These are phyloP conservation scores for Corydoras maculifer DNA, from an alignment of 2,113 vertebrate genomes.

Conservation along the genomic window DNA sequence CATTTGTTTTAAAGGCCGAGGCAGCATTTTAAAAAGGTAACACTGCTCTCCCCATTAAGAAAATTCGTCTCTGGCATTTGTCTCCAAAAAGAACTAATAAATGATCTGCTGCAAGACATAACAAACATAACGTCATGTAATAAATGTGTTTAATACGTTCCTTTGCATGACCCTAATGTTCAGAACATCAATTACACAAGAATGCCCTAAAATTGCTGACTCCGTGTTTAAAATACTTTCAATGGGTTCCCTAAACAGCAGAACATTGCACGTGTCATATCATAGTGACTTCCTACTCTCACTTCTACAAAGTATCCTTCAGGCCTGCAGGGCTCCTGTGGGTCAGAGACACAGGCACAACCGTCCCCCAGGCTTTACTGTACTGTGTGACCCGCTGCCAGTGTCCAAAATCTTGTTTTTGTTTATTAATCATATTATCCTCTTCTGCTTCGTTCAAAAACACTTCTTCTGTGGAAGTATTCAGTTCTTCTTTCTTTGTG, in stretches of 20 bases:
- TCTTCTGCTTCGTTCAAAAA: constrained; percentile 63
- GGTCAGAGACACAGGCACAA: constrained; percentile 49
- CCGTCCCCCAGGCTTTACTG: constrained; percentile 48
- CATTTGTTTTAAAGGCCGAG: too few relatives aligned
- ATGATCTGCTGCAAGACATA: too few relatives aligned
- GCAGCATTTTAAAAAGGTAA: too few relatives aligned
- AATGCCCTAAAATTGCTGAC: constrained; percentile 7
- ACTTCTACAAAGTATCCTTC: constrained; percentile 67
- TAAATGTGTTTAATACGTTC: too few relatives aligned
- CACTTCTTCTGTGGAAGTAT: constrained; percentile 53
- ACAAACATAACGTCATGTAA: too few relatives aligned
- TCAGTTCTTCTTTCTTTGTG: constrained; percentile 66
- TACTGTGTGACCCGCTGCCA: constrained; percentile 38
- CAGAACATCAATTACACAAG: not conserved
- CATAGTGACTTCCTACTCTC: constrained; percentile 67
- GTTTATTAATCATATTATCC: constrained; percentile 29
- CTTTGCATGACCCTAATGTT: not conserved
- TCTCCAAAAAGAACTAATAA: too few relatives aligned
- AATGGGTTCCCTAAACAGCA: constrained; percentile 29
- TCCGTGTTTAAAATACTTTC: constrained; percentile 12
- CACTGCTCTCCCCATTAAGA: too few relatives aligned
- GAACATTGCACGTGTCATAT: constrained; percentile 52
- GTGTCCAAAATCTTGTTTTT: constrained; percentile 16
- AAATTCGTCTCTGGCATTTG: too few relatives aligned
- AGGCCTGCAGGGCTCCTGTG: constrained; percentile 36